Evolutionary conservation across 2,888 invertebrate genomes (phyloP), one percentile per base, ranked within the genome.

Genomic region (Pammene fasciana): DNA sequence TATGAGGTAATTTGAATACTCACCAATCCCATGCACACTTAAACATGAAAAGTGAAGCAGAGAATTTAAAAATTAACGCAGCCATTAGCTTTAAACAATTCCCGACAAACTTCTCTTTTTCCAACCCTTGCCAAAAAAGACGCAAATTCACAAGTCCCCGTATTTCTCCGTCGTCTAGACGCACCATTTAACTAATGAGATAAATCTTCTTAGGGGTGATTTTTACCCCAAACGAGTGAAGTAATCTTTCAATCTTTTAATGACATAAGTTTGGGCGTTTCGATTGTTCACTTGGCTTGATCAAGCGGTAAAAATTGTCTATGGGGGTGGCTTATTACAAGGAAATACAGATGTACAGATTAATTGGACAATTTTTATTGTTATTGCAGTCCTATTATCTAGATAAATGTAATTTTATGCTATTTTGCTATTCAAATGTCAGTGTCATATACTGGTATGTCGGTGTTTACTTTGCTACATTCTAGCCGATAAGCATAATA

Each of bases 161-260:
- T 80, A 82, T 84, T 80, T 77, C 76, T 77, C 71, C 67, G 75
- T 54, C 67, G 75, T 79, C 83, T 84, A 83, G 82, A 80, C 89
- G 88, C 83, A 78, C 86, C 90, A 90, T 92, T 92, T 87, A 90
- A 90, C 90, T 89, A 90, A 92, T 88, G 86, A 89, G 88, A 91
- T 90, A 89, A 91, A 89, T 90, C 88, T 86, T 80, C 79, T 80
- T 46, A 52, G 75, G 80, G 85, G 85, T 75, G 81, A 82, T 86
- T 88, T 86, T 86, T 86, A 86, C 88, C 90, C 89, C 82, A 75
- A 79, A 81, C 78, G 80, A 83, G 79, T 79, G 85, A 83, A 86
- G 89, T 86, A 91, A 92, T 92, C 90, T 87, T 88, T 86, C 89
- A 89, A 91, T 90, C 90, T 90, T 86, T 86, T 90, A 91, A 90